Base-by-base conservation (phyloP, 2,888 invertebrate species). In the Protodeltote pygarga region DNA sequence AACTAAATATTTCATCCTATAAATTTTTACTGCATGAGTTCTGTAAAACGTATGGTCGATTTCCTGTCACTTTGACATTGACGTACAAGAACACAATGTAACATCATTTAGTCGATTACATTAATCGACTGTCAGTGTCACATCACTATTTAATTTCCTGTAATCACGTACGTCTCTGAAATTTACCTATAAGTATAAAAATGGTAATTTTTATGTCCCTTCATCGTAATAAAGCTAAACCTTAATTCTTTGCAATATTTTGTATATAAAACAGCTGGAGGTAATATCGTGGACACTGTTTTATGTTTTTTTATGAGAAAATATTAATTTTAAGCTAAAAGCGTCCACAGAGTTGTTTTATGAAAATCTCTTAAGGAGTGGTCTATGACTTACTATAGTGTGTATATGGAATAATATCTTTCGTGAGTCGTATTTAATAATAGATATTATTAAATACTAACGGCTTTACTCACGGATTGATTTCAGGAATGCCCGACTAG, bases 131-230 rank as follows among this genome's bases (percentile, higher is more conserved):
- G 6, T 31, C 24, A 16, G 27, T 33, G 23, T 10, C 15, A 24
- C 68, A 17, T 38, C 65, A 42, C 65, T 65, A 60, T 32, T 48
- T 32, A 64, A 51, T 51, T 67, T 41, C 27, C 60, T 24, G 37
- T 64, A 64, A 65, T 65, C 65, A 68, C 68, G 67, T 66, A 48
- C 53, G 51, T 52, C 52, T 48, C 50, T 54, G 65, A 59, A 59
- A 55, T 48, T 65, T 50, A 55, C 52, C 66, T 51, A 59, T 67
- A 66, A 59, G 52, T 55, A 65, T 67, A 67, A 71, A 73, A 78
- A 72, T 73, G 75, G 55, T 73, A 79, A 79, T 81, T 79, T 71
- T 81, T 75, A 75, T 75, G 74, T 69, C 61, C 72, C 71, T 68
- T 62, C 67, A 65, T 63, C 54, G 71, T 65, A 73, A 78, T 79